Conservation (phyloP, 2,888 invertebrate genomes). For the Trisateles emortualis region DNA sequence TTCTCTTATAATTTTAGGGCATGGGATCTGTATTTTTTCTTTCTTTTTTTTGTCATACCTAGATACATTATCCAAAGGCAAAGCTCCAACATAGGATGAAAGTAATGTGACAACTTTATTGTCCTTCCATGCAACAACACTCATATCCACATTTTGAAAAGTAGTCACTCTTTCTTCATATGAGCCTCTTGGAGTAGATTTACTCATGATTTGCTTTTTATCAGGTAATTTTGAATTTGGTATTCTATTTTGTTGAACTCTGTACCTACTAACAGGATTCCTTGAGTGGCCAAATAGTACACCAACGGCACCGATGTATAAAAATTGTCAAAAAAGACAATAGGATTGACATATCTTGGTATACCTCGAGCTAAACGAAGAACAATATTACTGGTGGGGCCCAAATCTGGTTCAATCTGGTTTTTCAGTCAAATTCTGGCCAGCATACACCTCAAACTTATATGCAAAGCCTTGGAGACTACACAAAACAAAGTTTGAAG, state of each 20-base stretch:
- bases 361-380: conserved; percentile 46
- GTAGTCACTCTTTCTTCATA: conserved; percentile 38
- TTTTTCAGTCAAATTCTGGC: conserved; percentile 55
- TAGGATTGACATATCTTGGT: conserved; percentile 51
- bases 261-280: conserved; percentile 50
- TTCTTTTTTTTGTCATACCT: conserved; percentile 16
- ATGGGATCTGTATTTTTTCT: conserved; percentile 11
- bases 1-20: conserved; percentile 31
- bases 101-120: conserved; percentile 25
- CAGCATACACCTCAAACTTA: conserved; percentile 49
- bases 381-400: conserved; percentile 26
- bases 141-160: conserved; percentile 24
- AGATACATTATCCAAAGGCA: conserved; percentile 16
- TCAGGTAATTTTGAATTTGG: conserved; percentile 37
- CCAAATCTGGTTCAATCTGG: conserved; percentile 28
- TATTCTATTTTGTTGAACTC: conserved; percentile 49
- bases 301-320: conserved; percentile 47
- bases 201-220: conserved; percentile 42
- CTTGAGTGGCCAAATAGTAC: conserved; percentile 48
- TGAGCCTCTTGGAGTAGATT: conserved; percentile 25
- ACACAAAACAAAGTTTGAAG: conserved; percentile 35
- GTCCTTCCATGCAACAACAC: conserved; percentile 30
- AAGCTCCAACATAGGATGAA: conserved; percentile 11
- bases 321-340: conserved; percentile 47
- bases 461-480: conserved; percentile 41